Conservation (phyloP, 2,113 vertebrate species). For the Microtus oregoni region DNA sequence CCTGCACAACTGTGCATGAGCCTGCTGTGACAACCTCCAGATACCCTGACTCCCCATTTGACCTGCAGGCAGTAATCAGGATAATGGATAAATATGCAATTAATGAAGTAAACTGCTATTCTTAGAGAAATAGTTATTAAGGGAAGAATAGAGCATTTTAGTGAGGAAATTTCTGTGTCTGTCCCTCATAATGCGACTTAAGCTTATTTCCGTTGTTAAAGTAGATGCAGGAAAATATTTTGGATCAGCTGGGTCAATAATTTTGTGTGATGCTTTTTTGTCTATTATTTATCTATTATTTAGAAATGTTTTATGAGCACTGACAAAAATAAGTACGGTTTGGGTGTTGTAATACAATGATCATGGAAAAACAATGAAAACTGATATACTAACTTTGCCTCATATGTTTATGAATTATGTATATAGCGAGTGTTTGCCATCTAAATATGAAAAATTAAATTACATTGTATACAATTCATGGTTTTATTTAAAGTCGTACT, state of each 20-base stretch:
- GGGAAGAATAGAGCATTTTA: not conserved
- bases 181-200: not conserved
- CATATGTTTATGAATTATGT: constrained; percentile 20
- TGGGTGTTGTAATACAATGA: not conserved
- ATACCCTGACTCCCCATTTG: not conserved
- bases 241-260: not conserved
- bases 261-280: not conserved
- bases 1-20: no score
- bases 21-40: no score
- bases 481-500: constrained; percentile 68
- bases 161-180: not conserved
- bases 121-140: not conserved
- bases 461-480: constrained; percentile 51
- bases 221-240: not conserved
- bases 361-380: constrained; percentile 43
- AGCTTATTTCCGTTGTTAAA: not conserved
- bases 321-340: not conserved
- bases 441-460: constrained; percentile 61
- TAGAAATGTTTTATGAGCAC: constrained; percentile 16
- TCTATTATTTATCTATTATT: not conserved
- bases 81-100: not conserved
- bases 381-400: constrained; percentile 46
- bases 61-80: not conserved
- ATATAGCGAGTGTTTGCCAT: constrained; percentile 52
- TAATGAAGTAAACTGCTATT: not conserved